Base-by-base conservation (phyloP, 2,888 invertebrate genomes). In the Mantis religiosa region DNA sequence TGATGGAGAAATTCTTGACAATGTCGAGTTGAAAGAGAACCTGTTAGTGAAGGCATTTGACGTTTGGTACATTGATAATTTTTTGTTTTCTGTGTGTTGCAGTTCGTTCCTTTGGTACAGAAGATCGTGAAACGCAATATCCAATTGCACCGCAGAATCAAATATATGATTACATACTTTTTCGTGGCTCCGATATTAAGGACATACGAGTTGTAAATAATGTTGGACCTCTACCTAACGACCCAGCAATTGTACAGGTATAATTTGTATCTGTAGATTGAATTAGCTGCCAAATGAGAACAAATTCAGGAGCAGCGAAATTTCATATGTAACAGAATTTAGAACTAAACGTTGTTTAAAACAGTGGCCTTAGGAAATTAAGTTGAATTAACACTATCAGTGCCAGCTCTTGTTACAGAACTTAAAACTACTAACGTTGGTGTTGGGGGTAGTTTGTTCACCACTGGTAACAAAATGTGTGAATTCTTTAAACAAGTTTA, bases 31-130 rank as follows among this genome's bases (percentile, higher is more conserved):
- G 25, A 25, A 6, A 20, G 3, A 71, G 54, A 25, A 71, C 12
- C 41, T 12, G 12, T 41, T 41, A 12, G 41, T 71, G 3, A 20
- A 71, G 20, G 14, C 54, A 71, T 71, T 71, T 71, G 54, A 71
- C 54, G 25, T 71, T 71, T 71, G 6, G 20, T 71, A 20, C 20
- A 71, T 71, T 71, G 20, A 3, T 6, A 20, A 71, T 27, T 27
- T 47, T 30, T 85, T 89, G 30, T 90, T 88, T 82, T 87, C 85
- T 34, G 41, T 84, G 34, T 86, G 41, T 90, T 89, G 47, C 94
- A 99, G 99, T 99, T 91, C 96, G 98, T 91, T 99, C 99, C 15
- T 99, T 99, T 95, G 99, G 99, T 89, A 99, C 99, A 82, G 99
- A 99, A 94, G 99, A 99, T 93, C 95, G 99, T 86, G 98, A 98